Base-by-base conservation (phyloP, 2,888 invertebrate species). In the Eilema sororculum region DNA sequence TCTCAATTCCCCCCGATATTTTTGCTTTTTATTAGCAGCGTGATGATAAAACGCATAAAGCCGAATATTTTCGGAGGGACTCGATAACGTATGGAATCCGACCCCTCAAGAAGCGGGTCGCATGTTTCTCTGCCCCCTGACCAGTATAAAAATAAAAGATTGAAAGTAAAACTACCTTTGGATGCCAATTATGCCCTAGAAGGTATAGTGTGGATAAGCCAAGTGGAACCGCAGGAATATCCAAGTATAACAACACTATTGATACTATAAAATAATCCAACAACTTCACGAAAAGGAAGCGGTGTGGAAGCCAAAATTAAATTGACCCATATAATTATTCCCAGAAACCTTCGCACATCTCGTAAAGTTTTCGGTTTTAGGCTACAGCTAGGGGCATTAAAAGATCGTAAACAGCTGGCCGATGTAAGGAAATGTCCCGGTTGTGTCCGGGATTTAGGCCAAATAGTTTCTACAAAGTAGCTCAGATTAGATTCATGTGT, bases 391-490 rank as follows among this genome's bases (percentile, higher is more conserved):
- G 28, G 28, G 16, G 22, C 59, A 67, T 67, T 59, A 77, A 80
- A 80, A 67, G 69, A 30, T 56, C 72, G 78, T 81, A 83, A 84
- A 83, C 81, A 76, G 70, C 68, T 65, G 68, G 63, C 60, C 71
- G 78, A 78, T 72, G 70, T 77, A 75, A 78, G 84, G 83, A 84
- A 84, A 67, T 72, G 80, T 0, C 70, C 78, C 56, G 75, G 67
- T 71, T 79, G 69, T 70, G 71, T 64, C 16, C 60, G 25, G 13
- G 9, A 77, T 73, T 59, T 65, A 57, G 79, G 78, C 33, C 75
- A 59, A 22, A 67, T 78, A 46, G 41, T 59, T 20, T 22, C 41
- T 41, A 65, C 65, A 58, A 58, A 52, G 65, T 65, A 57, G 37
- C 12, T 65, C 33, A n/a, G 33, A 46, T 33, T 62, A 33, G 52